Evolutionary conservation across 23 tunicate species (phyloP).

Genomic region (Diplosoma virens): DNA sequence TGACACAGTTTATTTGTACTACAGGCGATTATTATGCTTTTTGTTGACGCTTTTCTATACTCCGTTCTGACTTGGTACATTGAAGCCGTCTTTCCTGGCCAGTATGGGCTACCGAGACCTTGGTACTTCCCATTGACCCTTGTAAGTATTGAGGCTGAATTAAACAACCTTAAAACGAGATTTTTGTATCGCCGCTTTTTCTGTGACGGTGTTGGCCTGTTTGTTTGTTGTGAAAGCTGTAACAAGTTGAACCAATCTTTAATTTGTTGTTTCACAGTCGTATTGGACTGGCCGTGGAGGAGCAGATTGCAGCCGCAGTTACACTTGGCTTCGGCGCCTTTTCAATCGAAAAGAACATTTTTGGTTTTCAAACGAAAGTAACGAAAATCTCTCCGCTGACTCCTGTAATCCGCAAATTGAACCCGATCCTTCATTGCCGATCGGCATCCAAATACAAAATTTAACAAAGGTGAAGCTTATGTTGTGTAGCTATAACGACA

Average conservation of each 20-base stretch:
- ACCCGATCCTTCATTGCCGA: too few species aligned
- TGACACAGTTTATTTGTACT: not conserved
- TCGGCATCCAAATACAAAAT: too few species aligned
- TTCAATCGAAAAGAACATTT: too few species aligned
- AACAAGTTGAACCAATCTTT: not conserved
- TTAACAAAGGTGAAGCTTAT: too few species aligned
- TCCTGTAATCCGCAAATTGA: too few species aligned
- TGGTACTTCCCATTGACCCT: constrained; percentile 74
- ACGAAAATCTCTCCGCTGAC: too few species aligned
- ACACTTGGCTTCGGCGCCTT: too few species aligned
- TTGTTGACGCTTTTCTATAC: constrained; percentile 25
- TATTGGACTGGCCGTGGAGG: constrained; percentile 54
- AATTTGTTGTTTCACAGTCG: constrained; percentile 11
- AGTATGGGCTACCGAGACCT: constrained; percentile 75
- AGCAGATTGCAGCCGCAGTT: constrained; percentile 18
- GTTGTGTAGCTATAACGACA: too few species aligned
- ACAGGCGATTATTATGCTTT: constrained; percentile 39
- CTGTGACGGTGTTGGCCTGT: not conserved
- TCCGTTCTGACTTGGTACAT: constrained; percentile 73
- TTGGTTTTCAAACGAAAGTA: too few species aligned
- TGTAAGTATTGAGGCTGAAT: not conserved
- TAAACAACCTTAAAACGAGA: not conserved
- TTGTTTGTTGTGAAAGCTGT: not conserved
- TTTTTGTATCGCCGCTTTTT: not conserved
- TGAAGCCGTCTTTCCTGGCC: constrained; percentile 88